A percentile compares a stretch with the other conserved stretches of the same genome.
These are phyloP conservation scores for Monomorium pharaonis DNA, from an alignment of 1,140 invertebrate species.

Conservation along the genomic window DNA sequence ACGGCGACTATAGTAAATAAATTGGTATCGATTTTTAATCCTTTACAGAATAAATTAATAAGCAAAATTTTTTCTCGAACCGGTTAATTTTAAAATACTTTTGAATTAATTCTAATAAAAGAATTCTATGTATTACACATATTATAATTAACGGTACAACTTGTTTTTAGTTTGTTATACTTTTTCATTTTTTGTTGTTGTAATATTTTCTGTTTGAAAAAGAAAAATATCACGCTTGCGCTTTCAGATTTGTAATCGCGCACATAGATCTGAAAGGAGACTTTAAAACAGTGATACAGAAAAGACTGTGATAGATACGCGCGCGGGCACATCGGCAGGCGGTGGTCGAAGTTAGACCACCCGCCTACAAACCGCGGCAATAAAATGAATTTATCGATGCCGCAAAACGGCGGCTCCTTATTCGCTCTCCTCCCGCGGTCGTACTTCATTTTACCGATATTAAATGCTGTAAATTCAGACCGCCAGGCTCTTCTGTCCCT, in stretches of 20 bases:
- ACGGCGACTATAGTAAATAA: neutral
- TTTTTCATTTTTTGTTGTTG: neutral
- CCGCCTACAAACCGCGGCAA: slow-evolving; percentile 71
- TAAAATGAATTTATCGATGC: slow-evolving; percentile 79
- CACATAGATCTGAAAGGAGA: neutral
- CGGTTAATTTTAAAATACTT: neutral
- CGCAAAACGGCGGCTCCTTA: slow-evolving; percentile 71
- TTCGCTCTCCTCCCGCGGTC: slow-evolving; percentile 51
- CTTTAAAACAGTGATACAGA: slow-evolving; percentile 33
- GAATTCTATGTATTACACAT: neutral
- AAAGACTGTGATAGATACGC: slow-evolving; percentile 39
- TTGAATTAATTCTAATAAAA: neutral
- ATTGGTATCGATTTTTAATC: neutral
- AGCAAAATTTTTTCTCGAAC: neutral
- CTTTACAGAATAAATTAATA: neutral
- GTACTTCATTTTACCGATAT: slow-evolving; percentile 80
- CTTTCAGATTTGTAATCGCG: neutral
- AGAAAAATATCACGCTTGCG: too few species aligned
- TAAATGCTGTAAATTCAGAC: slow-evolving; percentile 74
- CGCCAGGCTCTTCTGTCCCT: neutral
- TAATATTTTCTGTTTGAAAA: neutral
- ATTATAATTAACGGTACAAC: neutral
- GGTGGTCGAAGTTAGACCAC: slow-evolving; percentile 65
- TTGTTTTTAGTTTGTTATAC: too few species aligned
- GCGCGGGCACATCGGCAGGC: slow-evolving; percentile 39